phyloP scores from a whole-genome alignment of 2,888 invertebrate genomes.

The Subacronicta megacephala region DNA sequence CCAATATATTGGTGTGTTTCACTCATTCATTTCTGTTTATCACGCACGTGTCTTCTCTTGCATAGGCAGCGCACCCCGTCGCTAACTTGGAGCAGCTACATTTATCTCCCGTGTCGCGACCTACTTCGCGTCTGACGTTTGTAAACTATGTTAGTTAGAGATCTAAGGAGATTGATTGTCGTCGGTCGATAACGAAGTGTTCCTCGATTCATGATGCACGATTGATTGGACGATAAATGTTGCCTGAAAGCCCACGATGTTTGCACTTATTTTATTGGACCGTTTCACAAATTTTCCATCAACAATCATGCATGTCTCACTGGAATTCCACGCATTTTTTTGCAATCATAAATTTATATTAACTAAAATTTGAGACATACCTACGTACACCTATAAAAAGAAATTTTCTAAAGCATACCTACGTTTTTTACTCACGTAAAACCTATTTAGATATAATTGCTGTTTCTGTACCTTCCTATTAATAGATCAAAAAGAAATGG shows the following conservation, averaged over 20 bases:
- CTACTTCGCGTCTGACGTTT: conserved; percentile 57
- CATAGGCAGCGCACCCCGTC: conserved; percentile 82
- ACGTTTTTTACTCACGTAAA: conserved; percentile 5
- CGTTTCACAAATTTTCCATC: conserved; percentile 58
- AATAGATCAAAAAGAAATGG: conserved; percentile 13
- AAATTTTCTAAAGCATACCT: not conserved
- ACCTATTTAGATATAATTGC: not conserved
- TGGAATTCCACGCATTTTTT: conserved; percentile 57
- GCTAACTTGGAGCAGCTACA: conserved; percentile 68
- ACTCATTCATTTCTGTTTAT: conserved; percentile 84
- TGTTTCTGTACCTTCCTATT: conserved; percentile 8
- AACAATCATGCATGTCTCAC: conserved; percentile 79
- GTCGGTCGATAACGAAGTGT: conserved; percentile 43
- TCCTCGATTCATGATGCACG: conserved; percentile 72
- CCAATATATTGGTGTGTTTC: conserved; percentile 83
- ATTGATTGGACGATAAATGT: conserved; percentile 80
- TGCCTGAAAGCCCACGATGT: conserved; percentile 81
- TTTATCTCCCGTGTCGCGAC: conserved; percentile 65
- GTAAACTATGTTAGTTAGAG: conserved; percentile 43
- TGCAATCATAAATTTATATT: conserved; percentile 18
- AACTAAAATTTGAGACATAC: not conserved
- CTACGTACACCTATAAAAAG: not conserved
- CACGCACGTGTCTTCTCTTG: conserved; percentile 86
- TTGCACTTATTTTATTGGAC: conserved; percentile 73
- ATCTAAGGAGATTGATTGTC: conserved; percentile 39